Base-by-base conservation (phyloP, 2,113 vertebrate species). In the Ochotona princeps region DNA sequence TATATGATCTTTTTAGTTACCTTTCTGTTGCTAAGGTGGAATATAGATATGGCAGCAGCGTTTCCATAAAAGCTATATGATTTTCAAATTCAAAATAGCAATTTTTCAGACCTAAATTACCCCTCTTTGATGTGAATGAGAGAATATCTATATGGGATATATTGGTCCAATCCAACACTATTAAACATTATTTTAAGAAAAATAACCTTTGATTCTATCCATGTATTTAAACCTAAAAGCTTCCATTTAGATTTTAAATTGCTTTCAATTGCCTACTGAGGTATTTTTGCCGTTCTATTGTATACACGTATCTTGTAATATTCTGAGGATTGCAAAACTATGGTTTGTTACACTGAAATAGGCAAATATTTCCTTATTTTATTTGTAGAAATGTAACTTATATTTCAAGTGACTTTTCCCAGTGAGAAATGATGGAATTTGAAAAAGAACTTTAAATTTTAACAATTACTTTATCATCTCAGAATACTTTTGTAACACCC, bases 161-260 rank as follows among this genome's bases (percentile, higher is more conserved):
- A 63, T 76, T 75, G 76, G 51, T 80, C 7, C 20, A 83, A 51
- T 69, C 47, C 85, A 67, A 90, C 82, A 44, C 20, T 15, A 51
- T 82, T 54, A 80, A 92, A 82, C 25, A 81, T 87, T 83, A 35
- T 60, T 92, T 25, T 51, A 88, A 28, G 81, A 89, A 51, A 38
- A 73, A 35, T 15, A 60, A 94, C 35, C 74, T n/a, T 92, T 51
- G 21, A 73, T 67, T 88, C 32, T 87, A 81, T 81, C 28, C 38
- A 87, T 82, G 87, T 90, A 51, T 78, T 28, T 73, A 81, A 47
- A 26, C 15, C 4, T 88, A 54, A 94, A 79, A 92, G 38, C 44
- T 60, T 92, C 69, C 83, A 74, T 49, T 92, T 91, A 61, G 63
- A 69, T 67, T 81, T 92, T 85, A 87, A 86, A 92, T 88, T 76